phyloP scores from a whole-genome alignment of 2,113 vertebrate species.

The Sphyrna mokarran region DNA sequence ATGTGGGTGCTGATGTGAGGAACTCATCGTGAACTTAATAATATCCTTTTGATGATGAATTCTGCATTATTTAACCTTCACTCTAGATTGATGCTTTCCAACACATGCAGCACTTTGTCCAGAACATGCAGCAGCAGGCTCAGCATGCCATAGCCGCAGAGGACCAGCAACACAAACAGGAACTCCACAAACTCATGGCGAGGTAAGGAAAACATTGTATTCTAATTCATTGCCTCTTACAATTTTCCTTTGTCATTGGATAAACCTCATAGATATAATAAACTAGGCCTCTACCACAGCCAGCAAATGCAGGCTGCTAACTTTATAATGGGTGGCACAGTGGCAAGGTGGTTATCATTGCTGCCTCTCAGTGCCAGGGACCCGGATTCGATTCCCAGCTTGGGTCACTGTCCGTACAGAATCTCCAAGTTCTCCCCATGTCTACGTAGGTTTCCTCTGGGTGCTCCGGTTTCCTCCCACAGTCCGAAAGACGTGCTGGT shows the following conservation, averaged over 20 bases:
- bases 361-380: no score
- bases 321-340: neutral
- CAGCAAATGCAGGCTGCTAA: neutral
- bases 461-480: no score
- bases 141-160: constrained; percentile 84
- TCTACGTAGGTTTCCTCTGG: no score
- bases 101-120: constrained; percentile 97
- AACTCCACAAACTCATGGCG: constrained; percentile 97
- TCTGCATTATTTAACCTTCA: neutral
- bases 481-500: no score
- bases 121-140: constrained; percentile 89
- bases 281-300: neutral
- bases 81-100: constrained; percentile 91
- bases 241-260: neutral
- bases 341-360: no score
- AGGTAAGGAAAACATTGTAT: constrained; percentile 61
- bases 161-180: constrained; percentile 90
- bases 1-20: neutral
- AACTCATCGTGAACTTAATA: neutral
- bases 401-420: no score
- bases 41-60: neutral
- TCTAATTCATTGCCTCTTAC: neutral
- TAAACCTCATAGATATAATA: neutral
- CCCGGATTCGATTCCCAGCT: no score
- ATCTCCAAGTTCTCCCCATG: no score